Evolutionary conservation across 2,113 vertebrate species (phyloP).

Genomic region (Oryzias celebensis): DNA sequence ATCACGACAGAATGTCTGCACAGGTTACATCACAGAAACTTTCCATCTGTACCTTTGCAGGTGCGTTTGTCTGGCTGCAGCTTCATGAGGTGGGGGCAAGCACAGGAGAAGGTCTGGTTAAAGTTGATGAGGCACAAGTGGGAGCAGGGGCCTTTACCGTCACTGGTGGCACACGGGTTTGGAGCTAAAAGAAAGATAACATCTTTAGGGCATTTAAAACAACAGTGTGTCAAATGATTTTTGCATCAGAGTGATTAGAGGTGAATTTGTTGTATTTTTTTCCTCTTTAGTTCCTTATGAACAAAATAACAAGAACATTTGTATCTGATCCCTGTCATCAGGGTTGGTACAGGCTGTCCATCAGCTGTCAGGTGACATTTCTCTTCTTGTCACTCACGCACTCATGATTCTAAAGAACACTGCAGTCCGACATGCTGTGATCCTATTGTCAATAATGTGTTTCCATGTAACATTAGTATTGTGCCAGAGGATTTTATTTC

Average conservation of each 20-base stretch:
- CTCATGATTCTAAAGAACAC: conserved; percentile 12
- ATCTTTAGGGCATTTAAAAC: background rate
- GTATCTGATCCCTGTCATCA: conserved; percentile 41
- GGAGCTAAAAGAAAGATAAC: conserved; percentile 76
- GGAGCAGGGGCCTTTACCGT: conserved; percentile 88
- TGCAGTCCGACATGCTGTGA: conserved; percentile 7
- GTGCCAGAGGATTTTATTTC: conserved; percentile 24
- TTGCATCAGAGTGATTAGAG: conserved; percentile 9
- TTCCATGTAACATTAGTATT: conserved; percentile 38
- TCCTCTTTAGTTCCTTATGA: conserved; percentile 3
- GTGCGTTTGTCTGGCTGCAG: conserved; percentile 87
- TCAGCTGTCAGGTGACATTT: conserved; percentile 27
- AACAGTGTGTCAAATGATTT: background rate
- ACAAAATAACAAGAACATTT: conserved; percentile 1
- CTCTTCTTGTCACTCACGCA: conserved; percentile 7
- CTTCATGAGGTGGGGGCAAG: conserved; percentile 98
- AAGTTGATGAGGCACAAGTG: conserved; percentile 98
- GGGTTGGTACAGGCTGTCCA: conserved; percentile 42
- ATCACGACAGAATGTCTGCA: too few relatives aligned
- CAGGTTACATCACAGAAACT: too few relatives aligned
- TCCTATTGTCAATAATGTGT: conserved; percentile 15
- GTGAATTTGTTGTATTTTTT: background rate
- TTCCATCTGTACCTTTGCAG: conserved; percentile 85
- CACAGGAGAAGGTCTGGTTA: conserved; percentile 91
- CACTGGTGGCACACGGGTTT: conserved; percentile 88